These are phyloP conservation scores for Virgularia gustaviana DNA, from an alignment of 92 coral and sea anemone species.

Conservation along the genomic window DNA sequence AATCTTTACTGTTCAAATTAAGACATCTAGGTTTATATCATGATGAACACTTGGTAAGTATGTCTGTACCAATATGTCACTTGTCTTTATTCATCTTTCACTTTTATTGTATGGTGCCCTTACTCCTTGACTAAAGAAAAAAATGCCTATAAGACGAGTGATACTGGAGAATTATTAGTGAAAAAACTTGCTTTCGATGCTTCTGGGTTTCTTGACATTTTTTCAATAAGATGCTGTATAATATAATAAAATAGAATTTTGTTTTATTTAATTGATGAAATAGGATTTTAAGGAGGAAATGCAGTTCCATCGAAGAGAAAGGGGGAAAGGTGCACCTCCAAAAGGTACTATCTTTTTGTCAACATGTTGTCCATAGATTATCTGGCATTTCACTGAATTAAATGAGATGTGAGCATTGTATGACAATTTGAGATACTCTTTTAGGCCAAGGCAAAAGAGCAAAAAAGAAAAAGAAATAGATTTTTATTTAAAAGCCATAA, in stretches of 20 bases:
- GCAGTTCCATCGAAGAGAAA: constrained; percentile 80
- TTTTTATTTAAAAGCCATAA: too few relatives aligned
- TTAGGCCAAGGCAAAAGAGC: constrained; percentile 94
- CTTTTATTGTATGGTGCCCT: background rate
- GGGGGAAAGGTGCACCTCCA: constrained; percentile 96
- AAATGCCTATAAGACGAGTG: too few relatives aligned
- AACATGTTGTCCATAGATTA: too few relatives aligned
- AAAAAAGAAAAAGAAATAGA: constrained; percentile 70
- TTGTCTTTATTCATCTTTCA: background rate
- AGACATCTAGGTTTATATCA: constrained; percentile 86
- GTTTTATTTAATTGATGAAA: too few relatives aligned
- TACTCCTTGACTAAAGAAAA: background rate
- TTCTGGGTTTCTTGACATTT: too few relatives aligned
- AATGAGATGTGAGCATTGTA: too few relatives aligned
- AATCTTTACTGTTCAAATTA: constrained; percentile 74
- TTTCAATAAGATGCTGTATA: too few relatives aligned
- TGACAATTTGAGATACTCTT: background rate
- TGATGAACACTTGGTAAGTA: constrained; percentile 91
- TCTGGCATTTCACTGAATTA: background rate
- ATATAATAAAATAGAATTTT: too few relatives aligned
- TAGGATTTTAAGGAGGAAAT: constrained; percentile 95
- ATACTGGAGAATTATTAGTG: background rate
- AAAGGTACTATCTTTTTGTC: too few relatives aligned
- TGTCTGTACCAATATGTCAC: background rate
- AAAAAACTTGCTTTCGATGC: background rate